Evolutionary conservation across 2,797 vertebrate genomes (phyloP).

Genomic region (Poecile montanus): DNA sequence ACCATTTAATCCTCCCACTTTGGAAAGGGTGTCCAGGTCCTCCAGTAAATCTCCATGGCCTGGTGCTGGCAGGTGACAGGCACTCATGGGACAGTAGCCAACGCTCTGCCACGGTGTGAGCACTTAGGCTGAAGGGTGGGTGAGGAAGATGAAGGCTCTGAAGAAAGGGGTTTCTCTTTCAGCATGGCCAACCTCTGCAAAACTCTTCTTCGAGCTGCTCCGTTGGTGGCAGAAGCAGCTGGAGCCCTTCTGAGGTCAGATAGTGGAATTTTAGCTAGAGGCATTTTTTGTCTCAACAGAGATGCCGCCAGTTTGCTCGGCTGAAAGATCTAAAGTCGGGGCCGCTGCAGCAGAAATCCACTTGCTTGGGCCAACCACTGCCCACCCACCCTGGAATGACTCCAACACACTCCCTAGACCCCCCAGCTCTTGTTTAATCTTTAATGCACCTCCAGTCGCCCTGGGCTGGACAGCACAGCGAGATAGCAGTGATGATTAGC

Average conservation of each 20-base stretch:
- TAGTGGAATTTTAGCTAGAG: slow-evolving; percentile 75
- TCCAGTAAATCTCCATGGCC: background rate
- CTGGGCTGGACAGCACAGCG: slow-evolving; percentile 72
- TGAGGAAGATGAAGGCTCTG: background rate
- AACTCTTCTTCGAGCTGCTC: slow-evolving; percentile 17
- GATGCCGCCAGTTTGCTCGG: slow-evolving; percentile 64
- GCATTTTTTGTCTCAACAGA: slow-evolving; percentile 60
- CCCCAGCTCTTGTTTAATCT: slow-evolving; percentile 78
- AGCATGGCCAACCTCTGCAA: background rate
- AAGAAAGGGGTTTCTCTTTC: background rate
- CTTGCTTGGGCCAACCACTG: slow-evolving; percentile 52
- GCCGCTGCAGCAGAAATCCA: slow-evolving; percentile 54
- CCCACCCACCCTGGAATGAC: slow-evolving; percentile 59
- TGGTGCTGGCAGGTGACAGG: background rate
- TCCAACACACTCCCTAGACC: slow-evolving; percentile 48
- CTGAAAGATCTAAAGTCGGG: slow-evolving; percentile 77
- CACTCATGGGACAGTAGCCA: background rate
- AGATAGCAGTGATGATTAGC: slow-evolving; percentile 79
- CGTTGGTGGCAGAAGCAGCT: slow-evolving; percentile 58
- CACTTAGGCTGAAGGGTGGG: background rate
- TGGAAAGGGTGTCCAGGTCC: background rate
- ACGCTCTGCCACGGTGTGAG: fast-evolving
- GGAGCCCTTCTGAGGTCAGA: slow-evolving; percentile 66
- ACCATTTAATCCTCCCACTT: background rate
- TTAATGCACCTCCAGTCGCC: slow-evolving; percentile 78